Percentiles rank a stretch among this genome's conserved stretches.
phyloP scores from a whole-genome alignment of 2,113 vertebrate genomes.

The Nannobrachium achirus region DNA sequence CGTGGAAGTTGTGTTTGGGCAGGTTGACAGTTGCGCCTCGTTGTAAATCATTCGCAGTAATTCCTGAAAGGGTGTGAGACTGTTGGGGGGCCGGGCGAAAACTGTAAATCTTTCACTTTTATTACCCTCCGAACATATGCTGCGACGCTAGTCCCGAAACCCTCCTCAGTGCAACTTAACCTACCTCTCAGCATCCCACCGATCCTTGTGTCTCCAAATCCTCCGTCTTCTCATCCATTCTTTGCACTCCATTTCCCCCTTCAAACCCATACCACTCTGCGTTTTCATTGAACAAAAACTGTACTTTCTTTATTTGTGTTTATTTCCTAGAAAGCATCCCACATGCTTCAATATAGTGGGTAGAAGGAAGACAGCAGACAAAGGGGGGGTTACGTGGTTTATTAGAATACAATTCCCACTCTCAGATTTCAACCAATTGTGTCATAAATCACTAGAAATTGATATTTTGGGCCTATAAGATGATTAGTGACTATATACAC shows the following conservation, averaged over 20 bases:
- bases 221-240: conserved; percentile 24
- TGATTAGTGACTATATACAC: not conserved
- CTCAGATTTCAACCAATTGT: conserved; percentile 47
- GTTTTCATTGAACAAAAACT: conserved; percentile 42
- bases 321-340: conserved; percentile 9
- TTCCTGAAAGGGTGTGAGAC: conserved; percentile 98
- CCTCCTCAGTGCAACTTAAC: conserved; percentile 82
- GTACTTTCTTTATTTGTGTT: conserved; percentile 42
- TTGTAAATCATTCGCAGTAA: conserved; percentile 99
- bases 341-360: conserved; percentile 11
- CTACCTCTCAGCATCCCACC: conserved; percentile 82
- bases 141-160: conserved; percentile 90
- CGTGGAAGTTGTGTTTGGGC: conserved; percentile 81
- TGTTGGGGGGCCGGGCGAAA: conserved; percentile 92
- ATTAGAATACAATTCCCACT: conserved; percentile 71
- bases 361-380: conserved; percentile 61
- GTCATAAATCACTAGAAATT: conserved; percentile 56
- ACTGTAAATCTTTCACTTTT: conserved; percentile 99
- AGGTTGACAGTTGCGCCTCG: conserved; percentile 91
- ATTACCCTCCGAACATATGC: conserved; percentile 99
- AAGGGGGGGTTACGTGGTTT: conserved; percentile 66
- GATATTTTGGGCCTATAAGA: conserved; percentile 6
- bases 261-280: conserved; percentile 13
- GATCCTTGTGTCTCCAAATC: conserved; percentile 62
- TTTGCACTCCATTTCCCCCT: conserved; percentile 1